Percentiles rank a stretch among this genome's conserved stretches.
Evolutionary conservation across 2,797 vertebrate genomes (phyloP).

Genomic region (Yasuhikotakia modesta): DNA sequence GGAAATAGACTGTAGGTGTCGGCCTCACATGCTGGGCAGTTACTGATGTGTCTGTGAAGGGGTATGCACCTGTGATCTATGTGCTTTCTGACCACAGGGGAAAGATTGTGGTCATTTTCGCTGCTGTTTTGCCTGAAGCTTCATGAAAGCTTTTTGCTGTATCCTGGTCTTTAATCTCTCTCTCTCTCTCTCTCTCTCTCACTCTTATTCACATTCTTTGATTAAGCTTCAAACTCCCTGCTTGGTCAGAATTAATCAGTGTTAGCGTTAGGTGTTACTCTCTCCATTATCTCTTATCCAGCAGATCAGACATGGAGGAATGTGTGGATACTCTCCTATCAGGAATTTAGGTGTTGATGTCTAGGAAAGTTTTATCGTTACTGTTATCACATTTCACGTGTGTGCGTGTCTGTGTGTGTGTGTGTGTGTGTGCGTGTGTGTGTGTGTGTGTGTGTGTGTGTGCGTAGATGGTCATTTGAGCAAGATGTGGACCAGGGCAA

Average conservation of each 20-base stretch:
- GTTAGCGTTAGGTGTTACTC: too few species aligned
- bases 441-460: constrained; percentile 76
- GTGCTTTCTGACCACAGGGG: constrained; percentile 56
- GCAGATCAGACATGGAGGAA: too few species aligned
- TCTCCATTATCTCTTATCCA: too few species aligned
- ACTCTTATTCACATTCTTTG: too few species aligned
- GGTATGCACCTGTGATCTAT: constrained; percentile 65
- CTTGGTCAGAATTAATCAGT: too few species aligned
- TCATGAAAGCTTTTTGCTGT: constrained; percentile 40
- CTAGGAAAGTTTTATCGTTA: too few species aligned
- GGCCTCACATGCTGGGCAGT: constrained; percentile 58
- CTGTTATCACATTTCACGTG: constrained; percentile 52
- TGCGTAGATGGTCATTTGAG: constrained; percentile 90
- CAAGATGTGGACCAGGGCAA: constrained; percentile 97
- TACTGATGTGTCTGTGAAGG: constrained; percentile 60
- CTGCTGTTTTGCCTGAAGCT: constrained; percentile 45
- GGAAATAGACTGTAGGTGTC: too few species aligned
- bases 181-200: too few species aligned
- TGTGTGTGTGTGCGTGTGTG: constrained; percentile 38
- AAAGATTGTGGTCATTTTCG: constrained; percentile 56
- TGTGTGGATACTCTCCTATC: too few species aligned
- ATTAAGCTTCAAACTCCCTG: too few species aligned
- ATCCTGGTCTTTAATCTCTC: neutral
- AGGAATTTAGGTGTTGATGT: too few species aligned
- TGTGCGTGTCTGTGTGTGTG: too few species aligned